Conservation (phyloP, 2,888 invertebrate species). For the Emmelina monodactyla region DNA sequence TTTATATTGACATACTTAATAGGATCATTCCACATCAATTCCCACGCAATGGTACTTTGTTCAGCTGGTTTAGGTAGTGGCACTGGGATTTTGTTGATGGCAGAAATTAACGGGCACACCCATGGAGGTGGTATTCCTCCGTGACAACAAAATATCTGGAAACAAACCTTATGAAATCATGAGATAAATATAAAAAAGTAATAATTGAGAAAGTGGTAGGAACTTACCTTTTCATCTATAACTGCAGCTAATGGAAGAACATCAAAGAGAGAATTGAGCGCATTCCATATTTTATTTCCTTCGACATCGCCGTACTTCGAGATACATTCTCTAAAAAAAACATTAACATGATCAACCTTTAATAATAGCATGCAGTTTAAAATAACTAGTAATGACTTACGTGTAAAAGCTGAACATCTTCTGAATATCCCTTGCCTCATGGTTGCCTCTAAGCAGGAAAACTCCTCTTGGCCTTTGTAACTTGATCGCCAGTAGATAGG, state of each 20-base stretch:
- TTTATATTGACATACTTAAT: slow-evolving; percentile 57
- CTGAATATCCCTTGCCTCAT: slow-evolving; percentile 78
- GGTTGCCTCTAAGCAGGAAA: slow-evolving; percentile 74
- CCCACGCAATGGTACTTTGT: slow-evolving; percentile 79
- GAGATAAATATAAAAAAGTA: neutral
- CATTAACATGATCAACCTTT: too few species aligned
- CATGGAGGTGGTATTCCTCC: slow-evolving; percentile 79
- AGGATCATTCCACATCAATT: slow-evolving; percentile 82
- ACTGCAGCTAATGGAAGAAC: slow-evolving; percentile 75
- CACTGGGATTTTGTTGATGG: slow-evolving; percentile 71
- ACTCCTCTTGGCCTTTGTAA: slow-evolving; percentile 71
- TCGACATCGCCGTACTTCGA: slow-evolving; percentile 71
- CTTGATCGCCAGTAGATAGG: slow-evolving; percentile 76
- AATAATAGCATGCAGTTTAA: neutral
- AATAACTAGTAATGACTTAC: too few species aligned
- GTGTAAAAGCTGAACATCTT: slow-evolving; percentile 75
- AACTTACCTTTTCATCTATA: slow-evolving; percentile 72
- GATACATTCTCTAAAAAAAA: slow-evolving; percentile 69
- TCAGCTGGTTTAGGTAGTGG: slow-evolving; percentile 71
- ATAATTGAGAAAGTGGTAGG: too few species aligned
- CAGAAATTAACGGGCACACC: slow-evolving; percentile 68
- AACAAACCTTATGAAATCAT: neutral
- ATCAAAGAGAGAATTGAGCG: slow-evolving; percentile 76
- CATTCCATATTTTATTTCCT: slow-evolving; percentile 72
- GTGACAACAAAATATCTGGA: slow-evolving; percentile 77